Conservation (phyloP, 1,140 invertebrate species). For the Pseudomyrmex cubaensis region DNA sequence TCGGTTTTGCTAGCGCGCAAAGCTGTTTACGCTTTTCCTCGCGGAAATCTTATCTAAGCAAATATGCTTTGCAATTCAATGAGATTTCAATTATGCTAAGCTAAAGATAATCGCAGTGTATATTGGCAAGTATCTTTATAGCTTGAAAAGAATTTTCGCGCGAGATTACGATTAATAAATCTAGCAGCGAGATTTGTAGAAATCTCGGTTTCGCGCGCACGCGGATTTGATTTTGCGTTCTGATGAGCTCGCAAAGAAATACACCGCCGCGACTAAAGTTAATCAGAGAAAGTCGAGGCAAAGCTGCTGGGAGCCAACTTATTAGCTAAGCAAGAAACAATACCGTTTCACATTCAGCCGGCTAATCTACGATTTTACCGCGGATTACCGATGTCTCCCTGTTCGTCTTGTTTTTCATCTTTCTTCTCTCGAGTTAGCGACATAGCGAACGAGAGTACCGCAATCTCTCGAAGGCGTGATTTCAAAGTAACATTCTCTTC, state of each 20-base stretch:
- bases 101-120: background rate
- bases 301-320: conserved; percentile 32
- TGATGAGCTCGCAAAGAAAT: conserved; percentile 32
- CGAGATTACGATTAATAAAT: background rate
- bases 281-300: background rate
- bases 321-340: conserved; percentile 55
- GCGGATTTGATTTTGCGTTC: background rate
- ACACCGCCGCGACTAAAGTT: conserved; percentile 17
- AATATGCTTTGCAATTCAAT: conserved; percentile 1
- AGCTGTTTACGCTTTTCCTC: conserved; percentile 9
- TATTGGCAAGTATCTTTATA: background rate
- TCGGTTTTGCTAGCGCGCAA: background rate
- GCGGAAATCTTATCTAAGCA: background rate
- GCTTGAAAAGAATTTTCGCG: background rate
- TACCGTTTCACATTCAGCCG: conserved; percentile 42
- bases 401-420: conserved; percentile 25
- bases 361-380: conserved; percentile 34
- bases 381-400: conserved; percentile 49
- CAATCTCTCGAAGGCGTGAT: conserved; percentile 31
- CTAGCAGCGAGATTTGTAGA: background rate
- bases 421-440: conserved; percentile 25
- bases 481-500: conserved; percentile 1
- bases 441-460: background rate
- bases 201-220: conserved; percentile 9
- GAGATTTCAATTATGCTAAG: background rate